Evolutionary conservation across 2,113 vertebrate species (phyloP), one percentile per base, ranked within the genome.

Genomic region (Haliaeetus leucogaster): DNA sequence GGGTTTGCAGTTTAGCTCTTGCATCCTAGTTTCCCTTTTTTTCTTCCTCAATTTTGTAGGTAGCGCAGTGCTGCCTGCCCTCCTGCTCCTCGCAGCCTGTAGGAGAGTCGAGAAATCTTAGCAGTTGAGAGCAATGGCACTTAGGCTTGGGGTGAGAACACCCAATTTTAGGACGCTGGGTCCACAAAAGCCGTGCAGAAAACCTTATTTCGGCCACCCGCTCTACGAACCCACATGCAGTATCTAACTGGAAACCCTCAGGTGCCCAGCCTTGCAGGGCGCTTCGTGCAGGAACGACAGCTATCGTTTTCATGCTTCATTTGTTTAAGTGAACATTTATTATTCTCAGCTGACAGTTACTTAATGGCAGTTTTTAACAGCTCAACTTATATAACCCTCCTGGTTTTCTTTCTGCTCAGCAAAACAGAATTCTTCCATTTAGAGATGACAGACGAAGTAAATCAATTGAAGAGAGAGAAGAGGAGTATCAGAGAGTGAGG

Each of bases 381-480:
- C 97, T 97, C 97, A 96, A 97, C 96, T 96, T 98, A 97, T 98
- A 96, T 98, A 98, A 98, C 96, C 96, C 96, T 98, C 98, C 98
- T 98, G 98, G 98, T 98, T 98, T 98, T 98, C 98, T 98, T 95
- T 98, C 97, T 98, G 98, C 98, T 98, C 98, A 99, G 98, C 98
- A 98, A 98, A 98, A 98, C 98, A 98, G 98, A 98, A 97, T 98
- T 98, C 98, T 98, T 98, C 98, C 98, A 98, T 98, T 98, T 98
- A 98, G 98, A 98, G 98, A 99, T 97, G 98, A 99, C 98, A 98
- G 98, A 98, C 98, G 99, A 98, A 99, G 98, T 98, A 99, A 99
- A 98, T 99, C 99, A 95, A 98, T 99, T 98, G 99, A 99, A 98
- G 99, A 99, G 98, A 98, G 99, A 98, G 99, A 99, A 98, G 99